phyloP scores from a whole-genome alignment of 2,113 vertebrate genomes.

The Microcebus jonahi region DNA sequence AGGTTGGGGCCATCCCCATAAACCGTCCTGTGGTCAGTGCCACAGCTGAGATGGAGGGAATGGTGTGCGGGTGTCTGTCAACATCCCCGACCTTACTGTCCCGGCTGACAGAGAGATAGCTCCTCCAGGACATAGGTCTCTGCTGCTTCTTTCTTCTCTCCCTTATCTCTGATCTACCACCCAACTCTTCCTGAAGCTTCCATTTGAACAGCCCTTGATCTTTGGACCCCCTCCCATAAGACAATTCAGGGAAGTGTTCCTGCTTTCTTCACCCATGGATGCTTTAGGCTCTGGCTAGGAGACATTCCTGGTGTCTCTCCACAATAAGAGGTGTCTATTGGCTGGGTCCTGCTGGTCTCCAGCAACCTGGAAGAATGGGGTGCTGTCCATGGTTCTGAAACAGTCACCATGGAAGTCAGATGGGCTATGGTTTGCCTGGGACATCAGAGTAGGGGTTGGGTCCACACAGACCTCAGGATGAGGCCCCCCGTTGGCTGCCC shows the following conservation, averaged over 20 bases:
- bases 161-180: background rate
- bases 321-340: background rate
- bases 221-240: background rate
- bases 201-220: background rate
- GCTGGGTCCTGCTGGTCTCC: background rate
- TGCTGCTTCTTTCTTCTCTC: background rate
- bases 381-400: slow-evolving; percentile 81
- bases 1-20: background rate
- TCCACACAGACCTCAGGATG: background rate
- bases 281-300: background rate
- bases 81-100: background rate
- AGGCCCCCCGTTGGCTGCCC: background rate
- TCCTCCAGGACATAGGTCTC: background rate
- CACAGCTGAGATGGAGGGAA: background rate
- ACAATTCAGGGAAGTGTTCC: background rate
- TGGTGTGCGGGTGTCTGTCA: background rate
- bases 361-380: background rate
- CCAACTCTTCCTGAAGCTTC: background rate
- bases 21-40: background rate
- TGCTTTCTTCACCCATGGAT: background rate
- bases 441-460: background rate
- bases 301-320: background rate
- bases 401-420: fast-evolving
- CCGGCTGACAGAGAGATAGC: background rate
- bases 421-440: background rate